Base-by-base conservation (phyloP, 1,140 invertebrate species). In the Ectropis grisescens region DNA sequence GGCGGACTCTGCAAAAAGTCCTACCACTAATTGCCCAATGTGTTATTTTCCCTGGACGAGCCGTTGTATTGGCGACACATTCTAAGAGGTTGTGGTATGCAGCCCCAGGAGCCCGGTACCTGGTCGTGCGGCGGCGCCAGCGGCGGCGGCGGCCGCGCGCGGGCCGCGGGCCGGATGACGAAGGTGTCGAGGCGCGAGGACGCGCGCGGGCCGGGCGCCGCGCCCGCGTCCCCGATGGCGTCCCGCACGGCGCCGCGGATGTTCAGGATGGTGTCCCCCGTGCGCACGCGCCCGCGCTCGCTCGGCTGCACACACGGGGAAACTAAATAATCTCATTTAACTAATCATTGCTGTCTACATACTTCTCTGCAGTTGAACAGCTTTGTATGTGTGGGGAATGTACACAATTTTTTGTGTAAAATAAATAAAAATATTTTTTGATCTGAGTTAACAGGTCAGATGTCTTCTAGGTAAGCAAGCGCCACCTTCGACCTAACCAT, bases 161-260 rank as follows among this genome's bases (percentile, higher is more conserved):
- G 41, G 4, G 4, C 2, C 15, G 60, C 53, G 3, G 74, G 74
- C 1, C 74, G 44, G 35, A 79, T 79, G 9, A 79, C 71, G 39
- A 76, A 74, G 0, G 75, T 60, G 36, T 74, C 71, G 0, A 80
- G 52, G 0, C 66, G 38, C 0, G 71, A 70, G 0, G 71, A 76
- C 4, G 69, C 67, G 1, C 68, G 54, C n/a, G 58, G 58, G 1
- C 68, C 67, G 2, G 74, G 69, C 8, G 71, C 69, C 0, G 74
- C 69, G 8, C 74, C 67, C 1, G 74, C 71, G 45, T 80, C 75
- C 0, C 75, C 75, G 29, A 80, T 80, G 0, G 68, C 71, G 26
- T 80, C 75, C 0, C 75, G 57, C 0, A 80, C 68, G 0, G 71
- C 75, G 5, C 75, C 75, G 11, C 71, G 66, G 33, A 80, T 80